A percentile compares a stretch with the other conserved stretches of the same genome.
Evolutionary conservation across 2,113 vertebrate genomes (phyloP).

Genomic region (Anhinga rufa): DNA sequence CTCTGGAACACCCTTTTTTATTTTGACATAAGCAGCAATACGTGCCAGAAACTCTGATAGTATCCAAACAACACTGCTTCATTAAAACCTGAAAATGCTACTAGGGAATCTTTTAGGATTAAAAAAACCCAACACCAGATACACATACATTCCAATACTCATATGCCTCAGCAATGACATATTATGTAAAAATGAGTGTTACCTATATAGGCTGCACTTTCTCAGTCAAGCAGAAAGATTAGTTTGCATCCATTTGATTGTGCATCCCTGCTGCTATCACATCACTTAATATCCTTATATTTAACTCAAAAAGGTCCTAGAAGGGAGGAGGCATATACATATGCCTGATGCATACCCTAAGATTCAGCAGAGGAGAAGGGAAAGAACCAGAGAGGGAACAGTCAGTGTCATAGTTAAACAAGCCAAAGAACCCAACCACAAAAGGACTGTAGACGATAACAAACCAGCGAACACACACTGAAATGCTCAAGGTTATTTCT

Average conservation of each 20-base stretch:
- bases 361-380: background rate
- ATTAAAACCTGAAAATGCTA: constrained; percentile 18
- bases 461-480: background rate
- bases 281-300: background rate
- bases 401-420: background rate
- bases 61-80: background rate
- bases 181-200: background rate
- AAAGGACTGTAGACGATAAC: background rate
- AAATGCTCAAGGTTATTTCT: constrained; percentile 15
- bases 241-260: background rate
- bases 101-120: background rate
- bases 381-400: background rate
- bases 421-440: background rate
- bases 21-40: background rate
- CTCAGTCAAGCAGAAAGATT: background rate
- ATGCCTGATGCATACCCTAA: background rate
- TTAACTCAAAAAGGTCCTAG: background rate
- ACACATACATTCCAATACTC: background rate
- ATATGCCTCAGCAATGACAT: background rate
- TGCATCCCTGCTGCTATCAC: background rate
- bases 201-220: background rate
- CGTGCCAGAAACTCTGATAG: background rate
- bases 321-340: background rate
- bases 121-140: background rate
- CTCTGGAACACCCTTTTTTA: constrained; percentile 29